Percentiles rank a stretch among this genome's conserved stretches.
Conservation (phyloP, 2,113 vertebrate species). For the Ochotona princeps region DNA sequence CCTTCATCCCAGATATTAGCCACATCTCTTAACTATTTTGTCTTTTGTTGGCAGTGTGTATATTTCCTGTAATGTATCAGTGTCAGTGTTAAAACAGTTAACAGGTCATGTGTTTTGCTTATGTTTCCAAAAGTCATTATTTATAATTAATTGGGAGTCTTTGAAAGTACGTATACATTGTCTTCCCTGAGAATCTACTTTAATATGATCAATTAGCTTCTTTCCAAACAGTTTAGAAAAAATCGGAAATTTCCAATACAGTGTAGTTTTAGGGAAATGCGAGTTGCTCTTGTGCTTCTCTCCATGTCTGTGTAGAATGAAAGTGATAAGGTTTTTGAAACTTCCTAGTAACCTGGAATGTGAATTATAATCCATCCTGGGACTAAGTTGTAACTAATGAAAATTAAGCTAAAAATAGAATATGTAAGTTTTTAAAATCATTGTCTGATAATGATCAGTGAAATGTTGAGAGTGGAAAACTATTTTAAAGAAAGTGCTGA, state of each 20-base stretch:
- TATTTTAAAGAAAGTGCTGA: not conserved
- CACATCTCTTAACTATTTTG: accelerated
- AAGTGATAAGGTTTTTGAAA: not conserved
- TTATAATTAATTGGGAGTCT: not conserved
- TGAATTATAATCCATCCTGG: not conserved
- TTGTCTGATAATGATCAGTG: not conserved
- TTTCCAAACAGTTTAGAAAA: not conserved
- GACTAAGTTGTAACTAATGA: not conserved
- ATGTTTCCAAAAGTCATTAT: not conserved
- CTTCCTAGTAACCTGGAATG: not conserved
- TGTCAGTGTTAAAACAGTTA: not conserved
- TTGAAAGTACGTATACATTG: not conserved
- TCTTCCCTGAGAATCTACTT: not conserved
- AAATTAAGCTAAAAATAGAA: not conserved
- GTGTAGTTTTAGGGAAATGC: not conserved
- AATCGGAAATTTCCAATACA: too few species aligned
- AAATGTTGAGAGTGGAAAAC: not conserved
- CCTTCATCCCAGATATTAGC: not conserved
- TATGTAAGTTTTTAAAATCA: not conserved
- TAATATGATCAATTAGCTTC: not conserved
- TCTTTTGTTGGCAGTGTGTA: not conserved
- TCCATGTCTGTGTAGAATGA: not conserved
- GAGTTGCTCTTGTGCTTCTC: not conserved
- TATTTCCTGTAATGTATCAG: not conserved
- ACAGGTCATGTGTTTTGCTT: too few species aligned